phyloP scores from a whole-genome alignment of 2,113 vertebrate genomes.

The Psephotus haematonotus region DNA sequence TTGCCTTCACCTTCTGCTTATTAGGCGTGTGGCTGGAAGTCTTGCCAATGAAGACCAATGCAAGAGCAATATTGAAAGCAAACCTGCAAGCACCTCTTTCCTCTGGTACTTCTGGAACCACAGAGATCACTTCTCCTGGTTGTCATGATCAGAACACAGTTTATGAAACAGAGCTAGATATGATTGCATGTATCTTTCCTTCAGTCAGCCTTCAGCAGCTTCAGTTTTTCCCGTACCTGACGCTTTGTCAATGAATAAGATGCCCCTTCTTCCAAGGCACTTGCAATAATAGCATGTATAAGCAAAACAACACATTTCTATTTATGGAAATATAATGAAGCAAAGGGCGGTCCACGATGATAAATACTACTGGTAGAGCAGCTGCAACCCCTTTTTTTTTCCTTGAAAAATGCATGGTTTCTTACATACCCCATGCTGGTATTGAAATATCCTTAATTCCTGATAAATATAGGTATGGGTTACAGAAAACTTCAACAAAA shows the following conservation, averaged over 20 bases:
- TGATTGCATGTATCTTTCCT: neutral
- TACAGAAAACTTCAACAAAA: neutral
- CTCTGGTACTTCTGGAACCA: neutral
- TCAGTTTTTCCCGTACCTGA: neutral
- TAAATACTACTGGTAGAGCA: neutral
- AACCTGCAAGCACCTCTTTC: neutral
- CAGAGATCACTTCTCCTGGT: neutral
- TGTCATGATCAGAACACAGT: neutral
- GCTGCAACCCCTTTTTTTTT: fast-evolving
- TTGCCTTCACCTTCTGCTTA: neutral
- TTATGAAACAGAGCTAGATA: neutral
- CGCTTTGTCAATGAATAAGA: neutral
- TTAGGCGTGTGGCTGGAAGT: neutral
- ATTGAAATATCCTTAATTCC: neutral
- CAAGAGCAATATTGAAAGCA: neutral
- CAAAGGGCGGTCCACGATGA: neutral
- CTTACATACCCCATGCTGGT: neutral
- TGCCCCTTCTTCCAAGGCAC: neutral
- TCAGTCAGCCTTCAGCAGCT: neutral
- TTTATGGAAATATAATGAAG: neutral
- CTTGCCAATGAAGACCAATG: neutral
- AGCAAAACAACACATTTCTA: neutral
- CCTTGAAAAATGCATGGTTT: neutral
- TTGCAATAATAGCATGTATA: neutral
- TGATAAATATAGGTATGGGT: neutral